Conservation (phyloP, 2,888 invertebrate species). For the Ochropacha duplaris region DNA sequence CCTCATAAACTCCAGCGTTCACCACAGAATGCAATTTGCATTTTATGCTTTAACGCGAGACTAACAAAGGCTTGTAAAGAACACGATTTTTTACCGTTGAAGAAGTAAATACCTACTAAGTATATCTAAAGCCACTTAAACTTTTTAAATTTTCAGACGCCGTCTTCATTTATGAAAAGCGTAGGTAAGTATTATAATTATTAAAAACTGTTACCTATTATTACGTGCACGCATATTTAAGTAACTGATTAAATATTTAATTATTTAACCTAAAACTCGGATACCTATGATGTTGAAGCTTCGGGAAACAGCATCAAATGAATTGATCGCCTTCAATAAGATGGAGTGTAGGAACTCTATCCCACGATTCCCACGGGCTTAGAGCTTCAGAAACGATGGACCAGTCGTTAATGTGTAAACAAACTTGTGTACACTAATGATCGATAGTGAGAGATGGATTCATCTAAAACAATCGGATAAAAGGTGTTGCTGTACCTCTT, state of each 20-base stretch:
- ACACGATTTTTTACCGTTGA: constrained; percentile 11
- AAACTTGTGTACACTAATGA: constrained; percentile 64
- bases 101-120: neutral
- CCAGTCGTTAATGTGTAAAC: constrained; percentile 51
- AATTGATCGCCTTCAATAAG: constrained; percentile 61
- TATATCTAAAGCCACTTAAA: neutral
- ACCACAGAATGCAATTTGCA: constrained; percentile 55
- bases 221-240: too few species aligned
- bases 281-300: constrained; percentile 44
- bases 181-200: too few species aligned
- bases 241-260: constrained; percentile 9
- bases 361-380: constrained; percentile 60
- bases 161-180: too few species aligned
- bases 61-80: constrained; percentile 45
- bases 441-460: constrained; percentile 59
- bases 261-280: constrained; percentile 13
- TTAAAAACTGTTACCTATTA: too few species aligned
- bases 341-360: constrained; percentile 66
- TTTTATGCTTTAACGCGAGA: constrained; percentile 55
- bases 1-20: constrained; percentile 48
- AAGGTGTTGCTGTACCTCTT: neutral
- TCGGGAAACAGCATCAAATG: constrained; percentile 64
- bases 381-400: constrained; percentile 45
- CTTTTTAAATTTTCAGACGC: neutral
- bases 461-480: constrained; percentile 11